Percentiles rank a stretch among this genome's conserved stretches.
Conservation (phyloP, 2,888 invertebrate species). For the Agonopterix arenella region DNA sequence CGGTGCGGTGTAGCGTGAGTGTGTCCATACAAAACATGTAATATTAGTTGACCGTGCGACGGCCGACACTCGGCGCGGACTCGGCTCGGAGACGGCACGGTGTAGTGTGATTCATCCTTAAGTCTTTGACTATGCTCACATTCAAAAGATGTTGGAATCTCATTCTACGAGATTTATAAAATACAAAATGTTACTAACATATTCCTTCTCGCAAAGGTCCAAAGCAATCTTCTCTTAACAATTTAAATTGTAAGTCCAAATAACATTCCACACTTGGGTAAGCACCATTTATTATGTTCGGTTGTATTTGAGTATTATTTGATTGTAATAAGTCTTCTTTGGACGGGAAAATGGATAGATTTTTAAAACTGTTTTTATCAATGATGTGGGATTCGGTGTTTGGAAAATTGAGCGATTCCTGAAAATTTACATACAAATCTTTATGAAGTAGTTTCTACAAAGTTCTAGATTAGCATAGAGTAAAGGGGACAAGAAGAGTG, state of each 20-base stretch:
- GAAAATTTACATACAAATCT: too few species aligned
- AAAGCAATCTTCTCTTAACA: constrained; percentile 88
- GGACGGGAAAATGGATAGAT: constrained; percentile 59
- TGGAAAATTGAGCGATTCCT: neutral
- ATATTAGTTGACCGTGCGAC: too few species aligned
- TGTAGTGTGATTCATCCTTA: too few species aligned
- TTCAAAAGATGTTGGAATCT: neutral
- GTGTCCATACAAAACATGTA: too few species aligned
- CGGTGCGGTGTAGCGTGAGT: too few species aligned
- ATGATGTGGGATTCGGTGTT: constrained; percentile 8
- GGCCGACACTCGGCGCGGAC: too few species aligned
- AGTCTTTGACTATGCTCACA: neutral
- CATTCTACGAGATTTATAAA: neutral
- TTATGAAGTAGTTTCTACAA: too few species aligned
- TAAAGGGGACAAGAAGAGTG: too few species aligned
- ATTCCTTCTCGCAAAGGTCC: constrained; percentile 83
- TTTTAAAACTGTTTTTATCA: constrained; percentile 39
- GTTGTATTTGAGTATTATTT: constrained; percentile 48
- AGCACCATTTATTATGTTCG: constrained; percentile 78
- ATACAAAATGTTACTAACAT: constrained; percentile 46
- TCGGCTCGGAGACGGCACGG: too few species aligned
- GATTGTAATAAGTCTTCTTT: constrained; percentile 71
- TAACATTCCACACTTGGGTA: constrained; percentile 83
- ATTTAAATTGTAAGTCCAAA: constrained; percentile 85
- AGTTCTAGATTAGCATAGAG: too few species aligned